Conservation (phyloP, 2,113 vertebrate species). For the Leptodactylus fuscus region DNA sequence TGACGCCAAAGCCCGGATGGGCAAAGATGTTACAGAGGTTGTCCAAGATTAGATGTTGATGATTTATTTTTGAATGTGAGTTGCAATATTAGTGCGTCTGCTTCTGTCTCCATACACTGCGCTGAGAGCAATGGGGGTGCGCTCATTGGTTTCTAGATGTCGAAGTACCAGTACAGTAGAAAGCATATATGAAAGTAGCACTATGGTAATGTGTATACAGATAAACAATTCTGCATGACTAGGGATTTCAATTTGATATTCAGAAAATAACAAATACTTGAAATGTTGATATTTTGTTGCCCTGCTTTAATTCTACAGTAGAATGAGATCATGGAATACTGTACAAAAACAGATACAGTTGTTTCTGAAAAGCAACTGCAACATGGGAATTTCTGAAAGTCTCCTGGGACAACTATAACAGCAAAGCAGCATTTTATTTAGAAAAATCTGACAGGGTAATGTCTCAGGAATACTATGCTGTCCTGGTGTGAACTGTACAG, state of each 20-base stretch:
- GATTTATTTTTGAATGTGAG: too few relatives aligned
- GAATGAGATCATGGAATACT: neutral
- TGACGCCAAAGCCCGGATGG: too few relatives aligned
- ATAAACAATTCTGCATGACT: too few relatives aligned
- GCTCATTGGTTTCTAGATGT: neutral
- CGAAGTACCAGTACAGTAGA: neutral
- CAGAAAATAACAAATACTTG: neutral
- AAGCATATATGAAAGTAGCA: neutral
- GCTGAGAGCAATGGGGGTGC: too few relatives aligned
- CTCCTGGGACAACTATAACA: neutral
- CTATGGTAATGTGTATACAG: neutral
- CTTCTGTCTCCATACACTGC: too few relatives aligned
- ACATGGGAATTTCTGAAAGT: neutral
- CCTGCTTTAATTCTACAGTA: neutral
- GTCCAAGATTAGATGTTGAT: too few relatives aligned
- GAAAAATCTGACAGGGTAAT: conserved; percentile 3
- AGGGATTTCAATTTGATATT: too few relatives aligned
- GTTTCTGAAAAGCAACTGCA: neutral
- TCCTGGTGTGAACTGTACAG: neutral
- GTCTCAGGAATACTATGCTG: neutral
- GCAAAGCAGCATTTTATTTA: neutral
- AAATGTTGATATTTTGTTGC: neutral
- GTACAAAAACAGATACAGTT: too few relatives aligned
- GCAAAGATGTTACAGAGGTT: too few relatives aligned
- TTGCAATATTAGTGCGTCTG: too few relatives aligned